Evolutionary conservation across 1,140 invertebrate genomes (phyloP), one percentile per base, ranked within the genome.

Genomic region (Batillaria attramentaria): DNA sequence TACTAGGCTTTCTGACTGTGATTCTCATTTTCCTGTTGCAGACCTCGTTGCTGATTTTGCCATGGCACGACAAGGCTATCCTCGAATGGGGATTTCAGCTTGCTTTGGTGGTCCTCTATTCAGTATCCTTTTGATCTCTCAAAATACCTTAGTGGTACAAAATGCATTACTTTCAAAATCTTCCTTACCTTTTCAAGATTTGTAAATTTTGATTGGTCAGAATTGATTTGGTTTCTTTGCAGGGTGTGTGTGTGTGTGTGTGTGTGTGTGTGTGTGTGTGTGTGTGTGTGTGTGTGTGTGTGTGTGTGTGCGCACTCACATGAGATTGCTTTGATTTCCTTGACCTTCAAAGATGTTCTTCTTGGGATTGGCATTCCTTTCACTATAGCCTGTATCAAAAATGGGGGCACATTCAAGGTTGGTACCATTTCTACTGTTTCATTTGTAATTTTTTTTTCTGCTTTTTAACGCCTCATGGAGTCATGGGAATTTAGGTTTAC

Each of bases 41-140:
- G 94, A 95, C 92, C 90, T 94, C 31, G 93, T 95, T 82, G 92
- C 94, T 4, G 94, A 95, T 84, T 87, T 93, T 1, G 87, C 93
- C 28, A 93, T 95, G 84, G 94, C 95, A 3, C 90, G 91, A 75
- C 92, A 92, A 84, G 94, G 94, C 5, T 94, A 92, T 87, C 93
- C 94, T 0, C 90, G 93, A 77, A 95, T 95, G 93, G 94, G 93
- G 3, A 94, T 94, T 81, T 92, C 94, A 3, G 94, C 94, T 2
- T 94, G 94, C 79, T 94, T 94, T 85, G 95, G 94, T 41, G 94
- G 94, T 50, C 94, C 94, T 16, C 90, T 95, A 79, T 94, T 95
- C 84, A 95, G 94, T 92, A 94, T 90, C 89, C 88, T 90, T 90
- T 79, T 35, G 16, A 28, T 35, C 1, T 62, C 28, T 13, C n/a